Evolutionary conservation across 2,888 invertebrate species (phyloP), one percentile per base, ranked within the genome.

Genomic region (Platerodrilus igneus): DNA sequence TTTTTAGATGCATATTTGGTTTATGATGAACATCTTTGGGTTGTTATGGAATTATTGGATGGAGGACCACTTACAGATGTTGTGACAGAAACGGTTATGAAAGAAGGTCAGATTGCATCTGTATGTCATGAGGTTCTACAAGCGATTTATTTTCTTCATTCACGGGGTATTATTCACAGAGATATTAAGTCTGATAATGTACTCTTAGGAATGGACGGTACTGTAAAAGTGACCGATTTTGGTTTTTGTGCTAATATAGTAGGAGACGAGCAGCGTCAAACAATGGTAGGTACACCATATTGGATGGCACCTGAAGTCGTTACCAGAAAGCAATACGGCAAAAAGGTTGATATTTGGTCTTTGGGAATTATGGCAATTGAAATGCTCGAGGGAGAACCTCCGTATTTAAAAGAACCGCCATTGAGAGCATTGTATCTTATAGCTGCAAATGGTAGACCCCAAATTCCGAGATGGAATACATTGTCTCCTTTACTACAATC

Each of bases 151-250:
- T 97, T 94, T 69, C 73, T 95, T 8, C 94, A 95, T 67, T 79
- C 81, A 27, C 83, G 83, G 66, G 90, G 89, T 8, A 92, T 92
- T 21, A 92, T 94, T 52, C 94, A 94, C 64, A 77, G 96, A 48
- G 95, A 96, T 64, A 94, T 96, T 40, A 96, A 96, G 65, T 94
- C 94, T n/a, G 96, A 96, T 68, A 96, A 96, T 66, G 86, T 96
- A 8, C 74, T 96, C 2, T 75, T 96, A 2, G 94, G 92, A 10
- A 89, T 93, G 87, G 84, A 91, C 57, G 94, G 94, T 1, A 77
- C 80, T 0, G 90, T 92, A 0, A 92, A 92, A 73, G 88, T 92
- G 0, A 92, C 91, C 0, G 96, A 97, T 69, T 97, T 97, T 69
- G 97, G 97, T 5, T 97, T 97, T 70, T 97, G 95, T 70, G 97